A percentile compares a stretch with the other conserved stretches of the same genome.
Conservation (phyloP, 2,888 invertebrate genomes). For the Megastigmus dorsalis region DNA sequence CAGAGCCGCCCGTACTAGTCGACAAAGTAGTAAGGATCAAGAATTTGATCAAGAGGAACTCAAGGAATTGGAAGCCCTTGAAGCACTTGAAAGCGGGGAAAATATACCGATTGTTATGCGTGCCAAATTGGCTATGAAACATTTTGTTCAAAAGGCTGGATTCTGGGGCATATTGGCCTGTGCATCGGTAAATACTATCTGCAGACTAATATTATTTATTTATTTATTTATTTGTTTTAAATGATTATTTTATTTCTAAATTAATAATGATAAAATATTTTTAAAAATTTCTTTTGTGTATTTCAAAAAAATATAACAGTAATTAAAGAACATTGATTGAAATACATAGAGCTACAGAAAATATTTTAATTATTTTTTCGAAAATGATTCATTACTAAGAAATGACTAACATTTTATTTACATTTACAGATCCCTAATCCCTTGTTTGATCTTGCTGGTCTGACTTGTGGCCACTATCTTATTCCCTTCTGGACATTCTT, state of each 20-base stretch:
- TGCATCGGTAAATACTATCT: constrained; percentile 89
- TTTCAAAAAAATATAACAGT: too few species aligned
- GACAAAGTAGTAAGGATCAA: constrained; percentile 69
- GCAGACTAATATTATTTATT: too few species aligned
- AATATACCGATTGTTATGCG: constrained; percentile 82
- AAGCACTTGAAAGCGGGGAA: constrained; percentile 78
- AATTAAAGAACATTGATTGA: too few species aligned
- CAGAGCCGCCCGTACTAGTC: constrained; percentile 85
- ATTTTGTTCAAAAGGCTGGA: constrained; percentile 93
- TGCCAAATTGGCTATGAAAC: constrained; percentile 90
- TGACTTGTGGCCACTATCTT: constrained; percentile 98
- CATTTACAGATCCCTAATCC: constrained; percentile 94
- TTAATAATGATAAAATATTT: background rate
- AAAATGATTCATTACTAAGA: background rate
- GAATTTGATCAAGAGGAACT: constrained; percentile 82
- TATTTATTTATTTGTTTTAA: too few species aligned
- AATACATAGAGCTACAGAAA: too few species aligned
- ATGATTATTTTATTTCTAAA: background rate
- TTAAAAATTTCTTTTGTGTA: too few species aligned
- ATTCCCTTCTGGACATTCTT: constrained; percentile 99
- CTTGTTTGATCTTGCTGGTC: constrained; percentile 97
- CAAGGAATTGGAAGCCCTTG: constrained; percentile 83
- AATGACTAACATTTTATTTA: constrained; percentile 15
- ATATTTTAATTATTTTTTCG: constrained; percentile 10
- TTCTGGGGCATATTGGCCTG: constrained; percentile 97